A percentile compares a stretch with the other conserved stretches of the same genome.
Evolutionary conservation across 23 tunicate genomes (phyloP).

Genomic region (Ascidia mentula): DNA sequence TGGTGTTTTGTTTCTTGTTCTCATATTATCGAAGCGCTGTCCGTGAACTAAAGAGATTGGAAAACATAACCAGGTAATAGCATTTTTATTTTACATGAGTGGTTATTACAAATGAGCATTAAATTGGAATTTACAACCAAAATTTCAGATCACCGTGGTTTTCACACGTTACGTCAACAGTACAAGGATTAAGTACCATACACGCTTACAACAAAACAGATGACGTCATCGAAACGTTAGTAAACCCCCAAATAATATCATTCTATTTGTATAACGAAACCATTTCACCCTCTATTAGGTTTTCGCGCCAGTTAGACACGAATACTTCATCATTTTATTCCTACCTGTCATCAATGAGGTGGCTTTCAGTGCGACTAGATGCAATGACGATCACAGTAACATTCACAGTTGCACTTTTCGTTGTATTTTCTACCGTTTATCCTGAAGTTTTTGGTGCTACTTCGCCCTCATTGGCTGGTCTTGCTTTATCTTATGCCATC

Average conservation of each 20-base stretch:
- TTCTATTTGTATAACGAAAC: not conserved
- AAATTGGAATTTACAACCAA: not conserved
- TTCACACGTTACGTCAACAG: constrained; percentile 92
- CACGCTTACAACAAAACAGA: constrained; percentile 90
- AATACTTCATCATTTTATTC: constrained; percentile 60
- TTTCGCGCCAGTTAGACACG: constrained; percentile 45
- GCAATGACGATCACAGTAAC: constrained; percentile 62
- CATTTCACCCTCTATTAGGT: too few species aligned
- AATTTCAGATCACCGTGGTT: constrained; percentile 78
- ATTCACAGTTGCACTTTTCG: constrained; percentile 53
- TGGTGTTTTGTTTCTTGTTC: constrained; percentile 53
- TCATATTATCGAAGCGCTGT: constrained; percentile 55
- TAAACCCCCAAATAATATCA: not conserved
- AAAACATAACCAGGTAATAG: constrained; percentile 76
- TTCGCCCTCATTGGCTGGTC: constrained; percentile 67
- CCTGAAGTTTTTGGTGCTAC: constrained; percentile 54
- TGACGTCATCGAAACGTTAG: constrained; percentile 75
- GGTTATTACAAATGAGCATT: not conserved
- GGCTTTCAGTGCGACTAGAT: constrained; percentile 84
- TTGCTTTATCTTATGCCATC: constrained; percentile 77
- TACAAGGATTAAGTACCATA: constrained; percentile 84
- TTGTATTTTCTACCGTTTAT: constrained; percentile 67
- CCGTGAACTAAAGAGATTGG: constrained; percentile 81
- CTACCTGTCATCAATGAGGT: constrained; percentile 74
- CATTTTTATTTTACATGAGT: too few species aligned